phyloP scores from a whole-genome alignment of 2,888 invertebrate genomes.

The Rhingia campestris region DNA sequence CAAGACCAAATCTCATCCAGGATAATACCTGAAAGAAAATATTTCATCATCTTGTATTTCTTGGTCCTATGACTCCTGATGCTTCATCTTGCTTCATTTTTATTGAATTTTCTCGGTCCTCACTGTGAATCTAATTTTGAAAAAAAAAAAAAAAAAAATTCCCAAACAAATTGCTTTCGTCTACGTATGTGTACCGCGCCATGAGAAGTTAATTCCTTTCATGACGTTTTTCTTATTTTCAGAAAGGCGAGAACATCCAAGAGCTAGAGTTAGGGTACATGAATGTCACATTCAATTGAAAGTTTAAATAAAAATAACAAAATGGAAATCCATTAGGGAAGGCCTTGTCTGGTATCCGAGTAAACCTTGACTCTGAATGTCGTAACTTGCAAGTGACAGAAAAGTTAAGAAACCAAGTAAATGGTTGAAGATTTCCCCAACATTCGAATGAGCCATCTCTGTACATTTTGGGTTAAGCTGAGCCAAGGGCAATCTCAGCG shows the following conservation, averaged over 20 bases:
- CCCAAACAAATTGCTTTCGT: conserved; percentile 33
- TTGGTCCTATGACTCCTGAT: background rate
- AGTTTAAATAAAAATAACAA: conserved; percentile 53
- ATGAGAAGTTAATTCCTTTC: conserved; percentile 44
- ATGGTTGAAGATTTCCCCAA: conserved; percentile 26
- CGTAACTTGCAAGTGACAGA: background rate
- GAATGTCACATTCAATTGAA: conserved; percentile 11
- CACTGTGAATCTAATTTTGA: conserved; percentile 42
- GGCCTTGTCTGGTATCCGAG: conserved; percentile 8
- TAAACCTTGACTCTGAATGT: background rate
- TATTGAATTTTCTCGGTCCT: conserved; percentile 47
- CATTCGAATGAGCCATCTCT: conserved; percentile 27
- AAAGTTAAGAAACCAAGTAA: conserved; percentile 30
- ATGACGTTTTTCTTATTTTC: conserved; percentile 10
- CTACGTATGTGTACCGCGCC: conserved; percentile 5
- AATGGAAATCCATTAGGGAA: conserved; percentile 44
- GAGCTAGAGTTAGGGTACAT: background rate
- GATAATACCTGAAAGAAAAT: conserved; percentile 39
- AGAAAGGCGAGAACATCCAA: background rate
- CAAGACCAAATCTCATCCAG: conserved; percentile 40
- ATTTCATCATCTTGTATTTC: conserved; percentile 8
- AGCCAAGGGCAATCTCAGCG: background rate
- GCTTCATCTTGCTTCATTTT: conserved; percentile 26
- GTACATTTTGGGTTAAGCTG: background rate
- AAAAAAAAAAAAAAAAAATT: conserved; percentile 31